Evolutionary conservation across 2,113 vertebrate genomes (phyloP).

Genomic region (Delphinapterus leucas): DNA sequence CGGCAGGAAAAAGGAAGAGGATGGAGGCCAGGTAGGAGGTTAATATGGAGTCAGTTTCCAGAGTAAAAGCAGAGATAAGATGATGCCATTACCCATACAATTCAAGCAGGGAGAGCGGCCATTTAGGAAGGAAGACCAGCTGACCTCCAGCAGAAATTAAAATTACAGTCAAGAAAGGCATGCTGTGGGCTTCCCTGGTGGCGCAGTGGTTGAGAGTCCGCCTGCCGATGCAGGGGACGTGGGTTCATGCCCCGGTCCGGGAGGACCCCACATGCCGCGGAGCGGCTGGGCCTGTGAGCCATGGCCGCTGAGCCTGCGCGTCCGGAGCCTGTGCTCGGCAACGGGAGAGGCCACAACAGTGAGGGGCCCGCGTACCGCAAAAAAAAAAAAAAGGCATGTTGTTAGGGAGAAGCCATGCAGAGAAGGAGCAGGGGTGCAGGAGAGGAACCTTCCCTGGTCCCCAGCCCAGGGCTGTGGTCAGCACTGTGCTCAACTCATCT

Average conservation of each 20-base stretch:
- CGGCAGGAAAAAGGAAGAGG: slow-evolving; percentile 7
- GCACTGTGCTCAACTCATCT: not conserved
- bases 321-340: too few relatives aligned
- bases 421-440: not conserved
- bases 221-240: too few relatives aligned
- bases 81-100: not conserved
- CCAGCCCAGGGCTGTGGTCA: not conserved
- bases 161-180: not conserved
- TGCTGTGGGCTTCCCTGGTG: too few relatives aligned
- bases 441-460: not conserved
- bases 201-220: too few relatives aligned
- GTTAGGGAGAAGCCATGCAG: not conserved
- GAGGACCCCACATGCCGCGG: too few relatives aligned
- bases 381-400: not conserved
- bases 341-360: too few relatives aligned
- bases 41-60: slow-evolving; percentile 45
- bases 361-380: too few relatives aligned
- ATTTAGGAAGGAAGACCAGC: not conserved
- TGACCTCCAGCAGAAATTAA: not conserved
- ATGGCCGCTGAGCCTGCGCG: too few relatives aligned
- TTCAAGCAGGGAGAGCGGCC: not conserved
- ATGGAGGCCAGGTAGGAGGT: slow-evolving; percentile 59
- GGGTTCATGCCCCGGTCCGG: too few relatives aligned
- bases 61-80: slow-evolving; percentile 58
- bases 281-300: too few relatives aligned